phyloP scores from a whole-genome alignment of 1,140 invertebrate genomes.

The Pseudomyrmex gracilis region DNA sequence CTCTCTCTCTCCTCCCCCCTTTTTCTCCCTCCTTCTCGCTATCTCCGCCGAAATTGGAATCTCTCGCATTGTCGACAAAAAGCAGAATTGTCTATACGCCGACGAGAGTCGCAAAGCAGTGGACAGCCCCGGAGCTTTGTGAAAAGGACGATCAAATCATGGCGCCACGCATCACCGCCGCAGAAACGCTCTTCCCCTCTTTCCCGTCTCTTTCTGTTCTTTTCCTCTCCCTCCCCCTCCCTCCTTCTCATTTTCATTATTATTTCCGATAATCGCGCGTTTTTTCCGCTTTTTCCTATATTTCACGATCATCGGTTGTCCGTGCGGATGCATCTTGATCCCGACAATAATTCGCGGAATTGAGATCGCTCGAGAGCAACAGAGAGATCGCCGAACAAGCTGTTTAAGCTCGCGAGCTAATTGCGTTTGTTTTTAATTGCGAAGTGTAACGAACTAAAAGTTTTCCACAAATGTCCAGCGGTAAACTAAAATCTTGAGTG shows the following conservation, averaged over 20 bases:
- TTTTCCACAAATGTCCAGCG: too few relatives aligned
- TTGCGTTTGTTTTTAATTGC: too few relatives aligned
- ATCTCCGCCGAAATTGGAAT: slow-evolving; percentile 65
- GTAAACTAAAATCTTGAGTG: too few relatives aligned
- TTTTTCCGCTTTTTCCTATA: slow-evolving; percentile 7
- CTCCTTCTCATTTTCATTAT: slow-evolving; percentile 27
- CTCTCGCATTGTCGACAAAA: slow-evolving; percentile 56
- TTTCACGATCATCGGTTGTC: neutral
- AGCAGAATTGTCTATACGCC: slow-evolving; percentile 57
- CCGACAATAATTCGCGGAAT: neutral
- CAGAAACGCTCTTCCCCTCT: neutral
- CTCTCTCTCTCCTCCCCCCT: neutral
- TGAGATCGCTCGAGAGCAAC: neutral
- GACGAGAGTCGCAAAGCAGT: slow-evolving; percentile 47
- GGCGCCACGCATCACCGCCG: slow-evolving; percentile 4
- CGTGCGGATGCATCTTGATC: neutral
- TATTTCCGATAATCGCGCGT: slow-evolving; percentile 17
- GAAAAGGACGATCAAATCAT: slow-evolving; percentile 29
- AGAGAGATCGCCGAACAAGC: neutral
- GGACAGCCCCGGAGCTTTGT: slow-evolving; percentile 21
- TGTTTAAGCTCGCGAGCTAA: neutral
- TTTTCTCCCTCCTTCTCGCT: neutral
- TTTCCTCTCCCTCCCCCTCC: neutral
- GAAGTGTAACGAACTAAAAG: too few relatives aligned
- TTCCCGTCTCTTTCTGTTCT: neutral